Evolutionary conservation across 2,888 invertebrate species (phyloP).

Genomic region (Xestia xanthographa): DNA sequence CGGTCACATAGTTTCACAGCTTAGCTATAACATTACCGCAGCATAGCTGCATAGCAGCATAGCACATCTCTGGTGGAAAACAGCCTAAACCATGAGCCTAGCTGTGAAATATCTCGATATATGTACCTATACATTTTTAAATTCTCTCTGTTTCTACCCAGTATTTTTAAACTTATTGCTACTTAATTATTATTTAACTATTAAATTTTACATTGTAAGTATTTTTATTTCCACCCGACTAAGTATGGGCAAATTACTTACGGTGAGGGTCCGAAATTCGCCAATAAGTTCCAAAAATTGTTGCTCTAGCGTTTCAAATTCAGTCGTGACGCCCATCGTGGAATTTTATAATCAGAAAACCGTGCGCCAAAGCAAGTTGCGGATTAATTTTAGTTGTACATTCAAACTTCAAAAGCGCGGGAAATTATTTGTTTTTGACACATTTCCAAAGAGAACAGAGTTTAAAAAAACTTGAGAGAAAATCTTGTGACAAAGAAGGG

Average conservation of each 20-base stretch:
- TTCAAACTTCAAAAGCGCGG: slow-evolving; percentile 21
- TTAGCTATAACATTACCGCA: no score
- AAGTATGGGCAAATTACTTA: slow-evolving; percentile 69
- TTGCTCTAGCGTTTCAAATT: slow-evolving; percentile 83
- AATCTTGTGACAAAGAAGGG: not conserved
- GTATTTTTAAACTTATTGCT: no score
- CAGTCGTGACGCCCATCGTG: slow-evolving; percentile 66
- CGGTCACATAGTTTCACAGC: no score
- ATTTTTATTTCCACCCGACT: no score
- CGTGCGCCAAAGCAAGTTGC: not conserved
- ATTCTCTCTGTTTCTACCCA: not conserved
- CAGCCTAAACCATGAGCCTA: no score
- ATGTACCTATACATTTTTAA: not conserved
- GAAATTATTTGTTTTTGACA: not conserved
- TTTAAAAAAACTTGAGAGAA: not conserved
- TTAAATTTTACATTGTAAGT: no score
- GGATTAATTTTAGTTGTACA: not conserved
- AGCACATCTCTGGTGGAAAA: no score
- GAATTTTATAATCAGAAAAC: not conserved
- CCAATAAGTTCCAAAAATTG: slow-evolving; percentile 82
- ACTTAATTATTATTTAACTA: no score
- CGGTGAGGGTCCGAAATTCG: slow-evolving; percentile 80
- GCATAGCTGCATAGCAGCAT: no score
- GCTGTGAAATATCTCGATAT: not conserved
- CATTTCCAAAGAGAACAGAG: not conserved